A percentile compares a stretch with the other conserved stretches of the same genome.
Evolutionary conservation across 30 jellyfish, hydroid and myxozoan species (phyloP).

Genomic region (Aurelia coerulea): DNA sequence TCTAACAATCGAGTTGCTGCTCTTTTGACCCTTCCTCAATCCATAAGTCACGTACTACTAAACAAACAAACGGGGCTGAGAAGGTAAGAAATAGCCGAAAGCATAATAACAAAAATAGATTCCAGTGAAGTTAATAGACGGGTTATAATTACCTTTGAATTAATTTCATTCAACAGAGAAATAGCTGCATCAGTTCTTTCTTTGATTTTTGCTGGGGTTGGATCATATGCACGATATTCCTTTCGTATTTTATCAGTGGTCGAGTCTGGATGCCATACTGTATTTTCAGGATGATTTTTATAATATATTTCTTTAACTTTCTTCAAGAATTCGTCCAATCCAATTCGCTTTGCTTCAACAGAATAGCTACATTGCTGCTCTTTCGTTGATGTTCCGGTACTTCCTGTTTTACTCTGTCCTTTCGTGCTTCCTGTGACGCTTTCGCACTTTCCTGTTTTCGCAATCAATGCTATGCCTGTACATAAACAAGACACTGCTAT

Average conservation of each 20-base stretch:
- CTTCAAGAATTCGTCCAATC: constrained; percentile 70
- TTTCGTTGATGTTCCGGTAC: not conserved
- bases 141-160: constrained; percentile 49
- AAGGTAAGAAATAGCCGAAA: too few species aligned
- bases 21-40: too few species aligned
- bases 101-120: too few species aligned
- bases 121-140: too few species aligned
- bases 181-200: constrained; percentile 79
- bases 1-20: too few species aligned
- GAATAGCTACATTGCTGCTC: constrained; percentile 75
- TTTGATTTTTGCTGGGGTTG: constrained; percentile 86
- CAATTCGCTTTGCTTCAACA: constrained; percentile 81
- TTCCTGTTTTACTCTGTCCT: too few species aligned
- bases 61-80: too few species aligned
- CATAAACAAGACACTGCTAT: constrained; percentile 68
- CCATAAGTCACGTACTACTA: too few species aligned
- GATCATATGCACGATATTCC: constrained; percentile 79
- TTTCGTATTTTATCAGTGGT: constrained; percentile 47
- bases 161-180: constrained; percentile 67
- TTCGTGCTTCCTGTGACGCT: not conserved
- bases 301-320: constrained; percentile 65
- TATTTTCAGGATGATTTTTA: constrained; percentile 77
- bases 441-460: constrained; percentile 50
- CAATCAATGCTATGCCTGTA: constrained; percentile 83
- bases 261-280: constrained; percentile 88